Percentiles rank a stretch among this genome's conserved stretches.
Evolutionary conservation across 2,113 vertebrate species (phyloP).

Genomic region (Charina bottae): DNA sequence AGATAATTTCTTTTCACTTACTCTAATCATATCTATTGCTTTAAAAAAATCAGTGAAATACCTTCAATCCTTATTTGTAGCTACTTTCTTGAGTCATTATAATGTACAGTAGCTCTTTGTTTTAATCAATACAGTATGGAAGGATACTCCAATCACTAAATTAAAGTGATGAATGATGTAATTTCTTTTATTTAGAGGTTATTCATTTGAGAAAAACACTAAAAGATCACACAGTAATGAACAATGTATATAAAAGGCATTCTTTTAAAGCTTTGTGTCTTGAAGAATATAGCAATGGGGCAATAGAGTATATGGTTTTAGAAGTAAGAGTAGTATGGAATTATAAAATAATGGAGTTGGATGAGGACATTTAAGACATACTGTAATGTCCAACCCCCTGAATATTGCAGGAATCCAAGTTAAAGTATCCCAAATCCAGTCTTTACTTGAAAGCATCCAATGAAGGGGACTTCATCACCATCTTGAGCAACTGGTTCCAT

Average conservation of each 20-base stretch:
- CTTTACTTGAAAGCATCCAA: background rate
- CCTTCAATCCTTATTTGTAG: background rate
- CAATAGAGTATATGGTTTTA: background rate
- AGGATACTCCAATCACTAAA: background rate
- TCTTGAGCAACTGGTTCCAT: background rate
- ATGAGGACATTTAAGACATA: background rate
- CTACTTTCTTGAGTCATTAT: background rate
- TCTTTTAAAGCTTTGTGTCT: background rate
- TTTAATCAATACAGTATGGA: background rate
- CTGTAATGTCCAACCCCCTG: background rate
- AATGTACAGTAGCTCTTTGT: conserved; percentile 14
- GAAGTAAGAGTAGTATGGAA: background rate
- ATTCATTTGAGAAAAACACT: conserved; percentile 9
- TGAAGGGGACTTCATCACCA: no score
- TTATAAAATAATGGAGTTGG: background rate
- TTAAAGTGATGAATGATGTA: background rate
- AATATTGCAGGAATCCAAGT: background rate
- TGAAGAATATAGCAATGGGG: background rate
- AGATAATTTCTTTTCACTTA: conserved; percentile 33
- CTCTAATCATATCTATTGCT: conserved; percentile 15
- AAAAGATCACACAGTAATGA: conserved; percentile 8
- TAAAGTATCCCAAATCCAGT: background rate
- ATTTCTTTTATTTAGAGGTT: background rate
- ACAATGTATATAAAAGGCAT: background rate
- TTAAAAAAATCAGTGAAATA: conserved; percentile 27